Evolutionary conservation across 2,113 vertebrate species (phyloP), one percentile per base, ranked within the genome.

Genomic region (Deroptyus accipitrinus): DNA sequence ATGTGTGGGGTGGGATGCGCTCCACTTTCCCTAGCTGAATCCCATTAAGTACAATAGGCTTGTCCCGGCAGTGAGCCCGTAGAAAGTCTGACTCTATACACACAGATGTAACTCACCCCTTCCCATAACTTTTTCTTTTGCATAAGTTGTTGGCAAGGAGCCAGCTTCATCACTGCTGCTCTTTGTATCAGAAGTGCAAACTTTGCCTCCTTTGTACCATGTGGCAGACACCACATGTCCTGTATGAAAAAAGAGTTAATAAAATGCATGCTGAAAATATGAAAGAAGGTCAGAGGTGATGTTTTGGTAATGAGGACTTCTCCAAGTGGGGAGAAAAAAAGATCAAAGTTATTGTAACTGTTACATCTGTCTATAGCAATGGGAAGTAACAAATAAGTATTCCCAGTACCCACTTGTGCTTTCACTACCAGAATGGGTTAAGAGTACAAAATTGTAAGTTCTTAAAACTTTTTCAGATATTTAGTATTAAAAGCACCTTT

Each of bases 181-280:
- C 90, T 96, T 95, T 13, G 37, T 75, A 94, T 96, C 88, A 97
- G 63, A 95, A 95, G 33, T 54, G 59, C 69, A 73, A 95, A 93
- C 28, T 83, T 86, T 37, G 59, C 67, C 91, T 94, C 67, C 80
- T 94, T 80, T 95, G 91, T 94, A 91, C 94, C 85, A 96, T 92
- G 94, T 92, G 96, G 94, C 88, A 91, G 90, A 68, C 82, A 95
- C 89, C 96, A 94, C 74, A 27, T 82, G 95, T 49, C 96, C 94
- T 96, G 84, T 90, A 95, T 93, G 97, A 96, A 95, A 97, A 98
- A 97, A 75, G 82, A 97, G 94, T 96, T 96, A 96, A 97, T 97
- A 97, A 98, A 98, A 97, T 15, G 11, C 95, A 97, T 22, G 3
- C 42, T 82, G 95, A 95, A 98, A 97, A 96, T 96, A 95, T 93